Base-by-base conservation (phyloP, 2,888 invertebrate genomes). In the Celastrina argiolus region DNA sequence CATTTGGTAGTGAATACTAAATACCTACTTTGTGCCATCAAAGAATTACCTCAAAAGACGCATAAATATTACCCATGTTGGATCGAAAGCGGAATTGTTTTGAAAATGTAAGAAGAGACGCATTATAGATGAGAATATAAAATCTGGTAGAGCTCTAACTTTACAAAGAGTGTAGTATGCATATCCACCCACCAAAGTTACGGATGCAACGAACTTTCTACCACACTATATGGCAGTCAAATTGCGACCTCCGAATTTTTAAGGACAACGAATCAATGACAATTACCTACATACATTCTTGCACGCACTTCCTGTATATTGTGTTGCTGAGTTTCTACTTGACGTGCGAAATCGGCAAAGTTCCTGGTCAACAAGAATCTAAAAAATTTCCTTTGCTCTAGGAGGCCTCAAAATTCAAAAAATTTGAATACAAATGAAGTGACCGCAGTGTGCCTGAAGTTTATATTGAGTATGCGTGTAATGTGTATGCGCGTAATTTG, bases 271-370 rank as follows among this genome's bases (percentile, higher is more conserved):
- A 31, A 66, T 58, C 41, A 45, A 68, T 71, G 65, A 61, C 71
- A 71, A 71, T 80, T 78, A 79, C 79, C 77, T 81, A 79, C 79
- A 77, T 81, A 80, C 87, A 90, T 89, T 80, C 83, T 81, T 79
- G 80, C 89, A 88, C 88, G 88, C 80, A 79, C 87, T 85, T 88
- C 88, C 88, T 87, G 87, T 78, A 74, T 76, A 75, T 76, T 78
- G 66, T 78, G 66, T 59, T 39, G 31, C 42, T 61, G 31, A 66
- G 26, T 59, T 59, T 66, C 59, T 59, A 66, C 28, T 42, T n/a
- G 14, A 28, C 41, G 28, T 36, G 6, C 45, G 6, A 45, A 16
- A 18, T 42, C 16, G 42, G 7, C 5, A 42, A n/a, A 16, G n/a
- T n/a, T n/a, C n/a, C n/a, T n/a, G n/a, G n/a, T n/a, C n/a, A n/a